Evolutionary conservation across 2,888 invertebrate species (phyloP), one percentile per base, ranked within the genome.

Genomic region (Ornithoptera priamus): DNA sequence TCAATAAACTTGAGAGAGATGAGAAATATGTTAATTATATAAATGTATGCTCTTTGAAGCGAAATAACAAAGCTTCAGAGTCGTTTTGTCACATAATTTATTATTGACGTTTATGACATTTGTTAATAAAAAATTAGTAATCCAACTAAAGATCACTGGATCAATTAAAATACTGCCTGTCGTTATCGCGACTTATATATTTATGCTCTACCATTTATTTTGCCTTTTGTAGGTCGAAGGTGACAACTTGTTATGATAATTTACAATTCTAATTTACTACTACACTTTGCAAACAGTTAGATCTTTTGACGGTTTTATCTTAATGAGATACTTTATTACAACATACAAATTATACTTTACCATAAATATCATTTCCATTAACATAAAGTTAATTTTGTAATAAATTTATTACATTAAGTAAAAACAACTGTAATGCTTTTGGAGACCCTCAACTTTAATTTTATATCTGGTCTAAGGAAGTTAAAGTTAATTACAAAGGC

Each of bases 261-360:
- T 60, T 60, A n/a, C 64, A 64, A 68, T 68, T 64, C 60, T 53
- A 68, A 64, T 68, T 64, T 53, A 50, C 42, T 50, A 46, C 39
- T 46, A 57, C 50, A 61, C 30, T 50, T 30, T 20, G 53, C 53
- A n/a, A 53, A 53, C 18, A 18, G n/a, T n/a, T 53, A 53, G 46
- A 12, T 46, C 53, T 53, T 53, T n/a, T 53, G 53, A 53, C 53
- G 18, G n/a, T n/a, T 53, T 53, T 53, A 53, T 53, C 53, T 53
- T n/a, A 53, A 53, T 53, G 18, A 53, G n/a, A 53, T 18, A n/a
- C 18, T 53, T n/a, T 53, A 53, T 53, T n/a, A 53, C 53, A 53
- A n/a, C 53, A 53, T 8, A 53, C 53, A 53, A 53, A n/a, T n/a
- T n/a, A 53, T n/a, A 53, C n/a, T n/a, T 8, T 5, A 18, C 18